Percentiles rank a stretch among this genome's conserved stretches.
Conservation (phyloP, 2,888 invertebrate species). For the Mimachlamys varia region DNA sequence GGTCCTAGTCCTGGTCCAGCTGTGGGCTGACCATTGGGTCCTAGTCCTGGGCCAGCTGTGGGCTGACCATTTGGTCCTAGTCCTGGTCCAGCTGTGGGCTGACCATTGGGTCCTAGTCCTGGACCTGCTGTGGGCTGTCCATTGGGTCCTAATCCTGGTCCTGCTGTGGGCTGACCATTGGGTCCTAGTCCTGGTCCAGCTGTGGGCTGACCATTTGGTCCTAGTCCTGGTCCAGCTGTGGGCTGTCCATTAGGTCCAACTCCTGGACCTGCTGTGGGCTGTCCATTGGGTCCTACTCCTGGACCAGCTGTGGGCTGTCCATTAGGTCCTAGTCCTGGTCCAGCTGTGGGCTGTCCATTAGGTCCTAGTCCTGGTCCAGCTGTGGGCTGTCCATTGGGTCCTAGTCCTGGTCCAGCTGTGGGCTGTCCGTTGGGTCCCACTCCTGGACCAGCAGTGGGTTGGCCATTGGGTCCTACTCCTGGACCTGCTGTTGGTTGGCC, state of each 20-base stretch:
- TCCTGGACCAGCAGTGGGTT: background rate
- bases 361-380: background rate
- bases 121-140: background rate
- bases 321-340: conserved; percentile 2
- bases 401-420: background rate
- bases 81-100: background rate
- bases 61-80: background rate
- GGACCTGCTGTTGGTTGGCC: background rate
- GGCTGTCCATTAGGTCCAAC: background rate
- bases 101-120: background rate
- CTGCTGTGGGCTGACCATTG: background rate
- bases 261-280: conserved; percentile 7
- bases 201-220: background rate
- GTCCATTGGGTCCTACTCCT: background rate
- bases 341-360: background rate
- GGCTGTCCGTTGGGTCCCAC: background rate
- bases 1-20: background rate
- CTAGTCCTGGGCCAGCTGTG: background rate
- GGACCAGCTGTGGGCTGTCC: background rate
- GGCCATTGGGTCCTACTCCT: background rate
- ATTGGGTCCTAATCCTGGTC: background rate
- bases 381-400: background rate
- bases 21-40: background rate
- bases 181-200: background rate
- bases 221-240: background rate